Conservation (phyloP, 1,140 invertebrate species). For the Pseudomyrmex dendroicus region DNA sequence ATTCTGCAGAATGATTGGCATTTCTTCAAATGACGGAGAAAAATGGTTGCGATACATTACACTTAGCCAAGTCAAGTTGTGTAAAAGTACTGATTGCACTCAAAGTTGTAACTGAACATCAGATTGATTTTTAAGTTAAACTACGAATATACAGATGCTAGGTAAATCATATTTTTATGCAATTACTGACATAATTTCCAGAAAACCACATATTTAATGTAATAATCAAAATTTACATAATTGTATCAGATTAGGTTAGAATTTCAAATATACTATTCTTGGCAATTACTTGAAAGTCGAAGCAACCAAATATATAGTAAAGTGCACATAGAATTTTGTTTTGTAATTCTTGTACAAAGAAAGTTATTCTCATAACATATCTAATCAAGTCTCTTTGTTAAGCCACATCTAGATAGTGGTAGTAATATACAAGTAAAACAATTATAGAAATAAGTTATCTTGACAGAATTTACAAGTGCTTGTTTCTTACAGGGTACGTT, state of each 20-base stretch:
- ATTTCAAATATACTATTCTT: not conserved
- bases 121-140: not conserved
- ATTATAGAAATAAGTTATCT: not conserved
- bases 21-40: not conserved
- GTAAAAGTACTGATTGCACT: not conserved
- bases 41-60: not conserved
- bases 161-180: not conserved
- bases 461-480: not conserved
- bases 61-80: no score
- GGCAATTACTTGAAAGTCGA: not conserved
- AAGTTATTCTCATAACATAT: no score
- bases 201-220: not conserved
- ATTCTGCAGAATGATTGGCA: slow-evolving; percentile 2
- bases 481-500: slow-evolving; percentile 86
- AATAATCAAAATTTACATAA: not conserved
- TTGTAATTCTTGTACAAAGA: no score
- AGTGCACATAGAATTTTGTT: no score
- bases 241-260: slow-evolving; percentile 17
- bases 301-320: not conserved
- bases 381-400: not conserved
- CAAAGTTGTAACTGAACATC: not conserved
- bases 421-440: not conserved
- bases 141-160: not conserved
- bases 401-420: not conserved
- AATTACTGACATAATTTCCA: not conserved